Evolutionary conservation across 1,140 invertebrate genomes (phyloP).

Genomic region (Limonius californicus): DNA sequence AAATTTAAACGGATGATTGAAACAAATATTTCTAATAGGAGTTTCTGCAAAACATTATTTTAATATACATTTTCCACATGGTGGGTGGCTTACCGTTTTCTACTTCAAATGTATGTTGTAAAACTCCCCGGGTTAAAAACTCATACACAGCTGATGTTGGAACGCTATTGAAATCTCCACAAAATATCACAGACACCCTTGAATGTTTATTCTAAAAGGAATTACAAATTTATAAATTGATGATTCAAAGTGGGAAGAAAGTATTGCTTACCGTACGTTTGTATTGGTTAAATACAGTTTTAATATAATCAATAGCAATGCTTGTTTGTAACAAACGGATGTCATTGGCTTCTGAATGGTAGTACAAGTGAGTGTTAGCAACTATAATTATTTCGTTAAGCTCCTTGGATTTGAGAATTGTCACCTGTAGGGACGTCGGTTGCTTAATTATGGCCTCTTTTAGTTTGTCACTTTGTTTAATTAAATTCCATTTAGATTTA

Average conservation of each 20-base stretch:
- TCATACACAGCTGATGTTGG: conserved; percentile 77
- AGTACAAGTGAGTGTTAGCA: conserved; percentile 90
- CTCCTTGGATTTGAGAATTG: conserved; percentile 59
- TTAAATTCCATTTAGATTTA: conserved; percentile 54
- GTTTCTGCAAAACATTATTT: not conserved
- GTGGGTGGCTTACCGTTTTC: conserved; percentile 33
- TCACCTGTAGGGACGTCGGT: conserved; percentile 60
- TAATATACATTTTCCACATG: no score
- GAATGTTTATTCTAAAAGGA: conserved; percentile 51
- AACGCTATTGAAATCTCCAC: conserved; percentile 84
- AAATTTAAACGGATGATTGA: conserved; percentile 57
- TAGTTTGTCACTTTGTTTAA: conserved; percentile 58
- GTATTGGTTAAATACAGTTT: conserved; percentile 49
- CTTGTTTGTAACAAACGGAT: conserved; percentile 77
- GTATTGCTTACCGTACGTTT: conserved; percentile 48
- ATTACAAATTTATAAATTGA: conserved; percentile 17
- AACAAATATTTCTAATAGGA: not conserved
- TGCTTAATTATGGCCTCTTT: conserved; percentile 58
- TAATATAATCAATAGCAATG: conserved; percentile 57
- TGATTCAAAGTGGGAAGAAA: not conserved
- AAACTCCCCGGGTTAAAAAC: conserved; percentile 62
- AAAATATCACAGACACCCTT: conserved; percentile 63
- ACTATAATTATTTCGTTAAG: conserved; percentile 60
- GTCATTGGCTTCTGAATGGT: conserved; percentile 83
- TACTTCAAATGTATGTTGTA: conserved; percentile 40